These are phyloP conservation scores for Oscheius sp. DNA, from an alignment of 2,888 invertebrate species.

Conservation along the genomic window DNA sequence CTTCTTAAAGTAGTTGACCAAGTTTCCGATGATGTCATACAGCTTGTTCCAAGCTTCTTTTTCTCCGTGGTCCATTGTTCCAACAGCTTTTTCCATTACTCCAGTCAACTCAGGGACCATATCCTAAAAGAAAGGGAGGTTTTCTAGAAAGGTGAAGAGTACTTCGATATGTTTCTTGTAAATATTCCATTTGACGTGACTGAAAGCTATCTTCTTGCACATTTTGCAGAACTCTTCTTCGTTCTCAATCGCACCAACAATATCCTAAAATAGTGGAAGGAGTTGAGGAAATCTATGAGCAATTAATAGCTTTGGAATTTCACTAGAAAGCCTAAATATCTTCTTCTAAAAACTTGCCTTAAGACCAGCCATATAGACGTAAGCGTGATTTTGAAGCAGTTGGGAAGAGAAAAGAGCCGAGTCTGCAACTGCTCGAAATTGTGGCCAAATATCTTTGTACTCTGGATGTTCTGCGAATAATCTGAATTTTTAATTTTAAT, in stretches of 20 bases:
- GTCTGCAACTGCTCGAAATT: slow-evolving; percentile 58
- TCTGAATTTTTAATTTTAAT: slow-evolving; percentile 29
- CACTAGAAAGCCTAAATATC: too few species aligned
- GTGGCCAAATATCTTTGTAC: slow-evolving; percentile 63
- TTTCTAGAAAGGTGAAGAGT: not conserved
- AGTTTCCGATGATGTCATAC: slow-evolving; percentile 62
- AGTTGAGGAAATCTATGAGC: too few species aligned
- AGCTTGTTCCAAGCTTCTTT: slow-evolving; percentile 54
- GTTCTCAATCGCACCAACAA: slow-evolving; percentile 47
- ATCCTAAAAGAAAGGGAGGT: slow-evolving; percentile 32
- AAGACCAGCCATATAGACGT: slow-evolving; percentile 58
- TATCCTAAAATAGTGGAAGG: too few species aligned
- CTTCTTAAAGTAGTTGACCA: slow-evolving; percentile 38
- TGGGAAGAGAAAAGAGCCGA: slow-evolving; percentile 56
- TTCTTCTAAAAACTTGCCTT: too few species aligned
- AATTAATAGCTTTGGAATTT: too few species aligned
- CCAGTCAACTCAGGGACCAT: slow-evolving; percentile 54
- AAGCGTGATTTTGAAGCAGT: slow-evolving; percentile 54
- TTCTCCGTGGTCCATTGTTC: slow-evolving; percentile 38
- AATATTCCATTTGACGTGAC: slow-evolving; percentile 56
- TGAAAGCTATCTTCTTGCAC: slow-evolving; percentile 46
- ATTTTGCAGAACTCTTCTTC: slow-evolving; percentile 39
- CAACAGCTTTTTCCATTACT: slow-evolving; percentile 39
- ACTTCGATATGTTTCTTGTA: slow-evolving; percentile 54
- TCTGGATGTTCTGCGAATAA: slow-evolving; percentile 60